phyloP scores from a whole-genome alignment of 1,140 invertebrate genomes.

The Cyclargus thomasi region DNA sequence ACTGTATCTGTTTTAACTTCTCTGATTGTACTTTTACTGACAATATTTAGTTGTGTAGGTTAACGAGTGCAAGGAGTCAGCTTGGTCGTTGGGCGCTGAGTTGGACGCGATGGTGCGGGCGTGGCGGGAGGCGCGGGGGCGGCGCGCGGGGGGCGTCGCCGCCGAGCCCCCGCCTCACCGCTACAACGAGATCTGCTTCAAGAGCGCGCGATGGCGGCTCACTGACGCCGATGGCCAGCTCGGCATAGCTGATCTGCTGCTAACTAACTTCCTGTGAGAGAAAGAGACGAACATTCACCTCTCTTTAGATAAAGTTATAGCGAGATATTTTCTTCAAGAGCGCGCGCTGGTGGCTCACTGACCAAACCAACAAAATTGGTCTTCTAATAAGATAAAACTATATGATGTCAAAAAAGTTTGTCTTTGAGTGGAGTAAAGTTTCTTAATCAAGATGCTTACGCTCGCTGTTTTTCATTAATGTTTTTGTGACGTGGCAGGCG shows the following conservation, averaged over 20 bases:
- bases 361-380: too few relatives aligned
- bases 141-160: constrained; percentile 75
- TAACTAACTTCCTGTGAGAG: constrained; percentile 94
- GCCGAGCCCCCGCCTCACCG: constrained; percentile 84
- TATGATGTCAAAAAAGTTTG: too few relatives aligned
- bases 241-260: constrained; percentile 95
- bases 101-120: constrained; percentile 88
- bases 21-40: too few relatives aligned
- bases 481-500: too few relatives aligned
- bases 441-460: too few relatives aligned
- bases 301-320: not conserved
- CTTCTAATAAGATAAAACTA: too few relatives aligned
- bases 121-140: constrained; percentile 56
- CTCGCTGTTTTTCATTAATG: too few relatives aligned
- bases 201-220: constrained; percentile 98
- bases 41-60: too few relatives aligned
- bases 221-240: constrained; percentile 98
- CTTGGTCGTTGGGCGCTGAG: constrained; percentile 92
- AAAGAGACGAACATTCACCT: not conserved
- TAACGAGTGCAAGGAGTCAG: constrained; percentile 92
- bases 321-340: constrained; percentile 98
- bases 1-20: too few relatives aligned
- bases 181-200: constrained; percentile 98
- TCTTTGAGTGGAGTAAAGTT: too few relatives aligned
- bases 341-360: constrained; percentile 98